Evolutionary conservation across 2,797 vertebrate species (phyloP), one percentile per base, ranked within the genome.

Genomic region (Hippopotamyrus pictus): DNA sequence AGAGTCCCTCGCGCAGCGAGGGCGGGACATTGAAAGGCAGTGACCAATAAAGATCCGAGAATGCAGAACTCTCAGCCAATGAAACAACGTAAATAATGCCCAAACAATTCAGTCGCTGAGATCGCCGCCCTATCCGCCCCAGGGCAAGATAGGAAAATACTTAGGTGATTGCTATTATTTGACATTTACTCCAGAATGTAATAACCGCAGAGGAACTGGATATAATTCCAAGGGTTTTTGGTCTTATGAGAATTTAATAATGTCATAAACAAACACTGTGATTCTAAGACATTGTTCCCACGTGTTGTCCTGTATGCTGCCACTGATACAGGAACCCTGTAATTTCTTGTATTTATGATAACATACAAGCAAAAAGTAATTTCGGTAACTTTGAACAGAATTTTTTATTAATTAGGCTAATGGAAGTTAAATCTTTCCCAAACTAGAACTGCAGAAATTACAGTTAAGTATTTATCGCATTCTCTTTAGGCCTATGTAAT

Each of bases 101-200:
- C n/a, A 84, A 48, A 48, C 82, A 48, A 84, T 84, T 50, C 82
- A 22, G 19, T 84, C 79, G 41, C 17, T 22, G 79, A 83, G 79
- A 19, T 83, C 82, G 9, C 44, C 82, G 82, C 82, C 82, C 22
- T 29, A 12, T 46, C 44, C 44, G 22, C 82, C 48, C 22, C 82
- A 8, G 46, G n/a, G 46, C 46, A 22, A 83, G 41, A 44, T 83
- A 83, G 79, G 79, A n/a, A 83, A 83, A 44, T 88, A 22, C 22
- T 73, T 73, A 65, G 69, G 69, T 73, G 69, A n/a, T 82, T 82
- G 76, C 76, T 82, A 82, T 44, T 82, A 50, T 85, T 85, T 87
- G 29, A 87, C 86, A 44, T 59, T 87, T 59, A 87, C 53, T 59
- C 86, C 57, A 87, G 33, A 87, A 59, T 62, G 33, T 54, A 59